Evolutionary conservation across 2,797 vertebrate species (phyloP).

Genomic region (Sylvia borin): DNA sequence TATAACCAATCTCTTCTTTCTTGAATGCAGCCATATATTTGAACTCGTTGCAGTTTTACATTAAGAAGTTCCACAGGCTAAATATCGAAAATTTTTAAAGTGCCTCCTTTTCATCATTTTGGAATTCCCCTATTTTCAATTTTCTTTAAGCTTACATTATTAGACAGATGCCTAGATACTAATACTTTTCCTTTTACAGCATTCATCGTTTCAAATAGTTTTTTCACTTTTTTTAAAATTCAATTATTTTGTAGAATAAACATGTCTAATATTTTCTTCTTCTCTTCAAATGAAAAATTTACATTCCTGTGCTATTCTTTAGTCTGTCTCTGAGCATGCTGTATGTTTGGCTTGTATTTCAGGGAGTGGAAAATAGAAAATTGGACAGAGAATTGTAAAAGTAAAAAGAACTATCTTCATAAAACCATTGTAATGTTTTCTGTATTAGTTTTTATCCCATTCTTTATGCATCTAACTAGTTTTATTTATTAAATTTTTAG

Average conservation of each 20-base stretch:
- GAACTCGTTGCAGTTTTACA: background rate
- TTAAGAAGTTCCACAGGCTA: background rate
- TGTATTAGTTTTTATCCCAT: background rate
- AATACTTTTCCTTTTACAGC: background rate
- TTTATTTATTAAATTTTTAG: constrained; percentile 4
- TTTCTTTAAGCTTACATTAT: background rate
- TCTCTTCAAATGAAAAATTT: background rate
- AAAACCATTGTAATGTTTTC: background rate
- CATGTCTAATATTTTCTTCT: background rate
- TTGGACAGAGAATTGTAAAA: background rate
- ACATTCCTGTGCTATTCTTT: background rate
- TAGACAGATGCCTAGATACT: background rate
- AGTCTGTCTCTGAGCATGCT: background rate
- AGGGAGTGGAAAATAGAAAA: background rate
- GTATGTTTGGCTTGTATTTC: background rate
- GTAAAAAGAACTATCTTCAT: background rate
- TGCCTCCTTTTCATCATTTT: background rate
- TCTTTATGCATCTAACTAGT: background rate
- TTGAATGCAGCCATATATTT: background rate
- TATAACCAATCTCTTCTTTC: background rate
- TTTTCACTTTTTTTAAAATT: background rate
- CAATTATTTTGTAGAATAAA: background rate
- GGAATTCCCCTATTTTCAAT: background rate
- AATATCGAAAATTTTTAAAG: background rate
- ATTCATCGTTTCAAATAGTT: background rate